phyloP scores from a whole-genome alignment of 1,140 invertebrate genomes.

The Spodoptera frugiperda region DNA sequence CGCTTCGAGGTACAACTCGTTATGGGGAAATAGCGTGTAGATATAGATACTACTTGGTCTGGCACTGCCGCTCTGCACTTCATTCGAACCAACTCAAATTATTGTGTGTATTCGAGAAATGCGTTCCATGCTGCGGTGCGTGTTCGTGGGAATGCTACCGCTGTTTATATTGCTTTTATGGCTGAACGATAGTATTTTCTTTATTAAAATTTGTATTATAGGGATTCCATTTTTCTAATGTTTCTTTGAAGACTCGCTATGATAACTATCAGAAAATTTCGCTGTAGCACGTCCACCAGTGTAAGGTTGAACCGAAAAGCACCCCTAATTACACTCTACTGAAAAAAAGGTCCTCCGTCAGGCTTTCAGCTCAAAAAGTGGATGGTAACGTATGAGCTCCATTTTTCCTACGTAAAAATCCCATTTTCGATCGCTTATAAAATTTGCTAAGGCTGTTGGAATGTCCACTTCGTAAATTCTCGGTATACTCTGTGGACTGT shows the following conservation, averaged over 20 bases:
- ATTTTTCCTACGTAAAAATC: neutral
- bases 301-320: constrained; percentile 1
- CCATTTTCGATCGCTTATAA: constrained; percentile 20
- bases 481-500: neutral
- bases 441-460: constrained; percentile 4
- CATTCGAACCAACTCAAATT: neutral
- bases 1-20: constrained; percentile 65
- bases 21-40: constrained; percentile 49
- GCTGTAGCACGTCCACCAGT: neutral
- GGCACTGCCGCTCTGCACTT: neutral
- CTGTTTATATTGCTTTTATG: too few relatives aligned
- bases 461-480: neutral
- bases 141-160: too few relatives aligned
- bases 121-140: neutral
- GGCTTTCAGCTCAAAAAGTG: constrained; percentile 24
- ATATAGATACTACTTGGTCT: neutral
- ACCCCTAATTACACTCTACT: constrained; percentile 1
- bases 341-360: constrained; percentile 6
- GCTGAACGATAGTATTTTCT: too few relatives aligned
- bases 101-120: neutral
- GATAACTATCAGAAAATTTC: neutral
- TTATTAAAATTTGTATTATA: too few relatives aligned
- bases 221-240: too few relatives aligned
- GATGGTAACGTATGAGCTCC: neutral
- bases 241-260: neutral